These are phyloP conservation scores for Hylyphantes graminicola DNA, from an alignment of 1,140 invertebrate genomes.

Conservation along the genomic window DNA sequence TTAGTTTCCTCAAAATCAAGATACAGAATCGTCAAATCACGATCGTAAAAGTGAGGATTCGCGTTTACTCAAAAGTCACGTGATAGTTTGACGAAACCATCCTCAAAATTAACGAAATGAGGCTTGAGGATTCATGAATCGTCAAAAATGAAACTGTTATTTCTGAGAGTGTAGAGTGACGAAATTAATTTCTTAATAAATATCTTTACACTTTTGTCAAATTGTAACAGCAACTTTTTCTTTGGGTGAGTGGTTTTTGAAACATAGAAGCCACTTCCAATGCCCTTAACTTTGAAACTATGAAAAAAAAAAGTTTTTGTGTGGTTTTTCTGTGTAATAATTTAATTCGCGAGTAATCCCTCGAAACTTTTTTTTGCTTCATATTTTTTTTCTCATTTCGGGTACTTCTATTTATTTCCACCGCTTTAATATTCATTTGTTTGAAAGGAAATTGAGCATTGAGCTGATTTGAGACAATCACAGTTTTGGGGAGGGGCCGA, in stretches of 20 bases:
- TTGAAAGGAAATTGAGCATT: slow-evolving; percentile 42
- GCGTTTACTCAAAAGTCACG: no score
- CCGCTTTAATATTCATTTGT: slow-evolving; percentile 42
- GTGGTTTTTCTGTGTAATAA: slow-evolving; percentile 55
- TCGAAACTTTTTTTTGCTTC: slow-evolving; percentile 18
- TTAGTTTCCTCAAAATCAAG: no score
- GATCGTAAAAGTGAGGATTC: no score
- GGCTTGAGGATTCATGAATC: no score
- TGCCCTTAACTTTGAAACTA: slow-evolving; percentile 2
- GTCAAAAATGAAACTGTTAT: no score
- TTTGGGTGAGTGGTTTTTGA: slow-evolving; percentile 53
- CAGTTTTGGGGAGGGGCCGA: no score
- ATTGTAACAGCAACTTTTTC: not conserved
- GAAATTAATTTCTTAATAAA: no score
- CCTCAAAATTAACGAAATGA: no score
- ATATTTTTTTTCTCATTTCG: slow-evolving; percentile 19
- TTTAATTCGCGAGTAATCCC: slow-evolving; percentile 56
- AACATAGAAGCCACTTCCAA: slow-evolving; percentile 47
- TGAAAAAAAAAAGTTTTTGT: slow-evolving; percentile 21
- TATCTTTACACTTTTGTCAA: no score
- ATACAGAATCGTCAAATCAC: no score
- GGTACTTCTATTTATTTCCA: slow-evolving; percentile 32
- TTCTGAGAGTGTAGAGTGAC: no score
- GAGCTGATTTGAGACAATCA: not conserved
- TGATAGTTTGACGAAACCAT: no score